These are phyloP conservation scores for Trypoxylus dichotomus DNA, from an alignment of 1,140 invertebrate genomes.

Conservation along the genomic window DNA sequence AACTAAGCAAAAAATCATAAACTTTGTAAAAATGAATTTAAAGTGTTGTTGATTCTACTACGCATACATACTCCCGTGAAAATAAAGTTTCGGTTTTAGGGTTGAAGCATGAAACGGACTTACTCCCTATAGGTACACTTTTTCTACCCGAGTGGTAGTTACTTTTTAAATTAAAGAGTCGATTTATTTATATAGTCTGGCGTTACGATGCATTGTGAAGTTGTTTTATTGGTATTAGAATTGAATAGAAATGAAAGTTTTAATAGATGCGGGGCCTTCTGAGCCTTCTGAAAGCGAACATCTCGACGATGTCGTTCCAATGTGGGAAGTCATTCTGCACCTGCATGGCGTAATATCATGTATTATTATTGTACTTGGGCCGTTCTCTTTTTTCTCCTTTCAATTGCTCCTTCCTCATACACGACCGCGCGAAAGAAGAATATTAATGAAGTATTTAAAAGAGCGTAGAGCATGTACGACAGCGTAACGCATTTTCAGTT, in stretches of 20 bases:
- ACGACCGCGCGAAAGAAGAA: neutral
- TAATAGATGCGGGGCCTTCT: constrained; percentile 29
- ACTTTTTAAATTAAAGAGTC: neutral
- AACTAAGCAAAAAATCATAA: too few species aligned
- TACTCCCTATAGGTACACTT: too few species aligned
- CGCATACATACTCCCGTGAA: too few species aligned
- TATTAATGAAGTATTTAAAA: constrained; percentile 20
- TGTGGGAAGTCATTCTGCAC: constrained; percentile 26
- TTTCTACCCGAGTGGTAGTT: too few species aligned
- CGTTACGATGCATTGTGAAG: neutral
- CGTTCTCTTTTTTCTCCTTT: neutral
- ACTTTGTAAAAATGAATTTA: too few species aligned
- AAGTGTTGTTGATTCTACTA: too few species aligned
- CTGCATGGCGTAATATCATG: constrained; percentile 12
- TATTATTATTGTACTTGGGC: constrained; percentile 22
- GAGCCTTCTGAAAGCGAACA: constrained; percentile 8
- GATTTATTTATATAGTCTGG: neutral
- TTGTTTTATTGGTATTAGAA: constrained; percentile 4
- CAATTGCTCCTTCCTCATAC: constrained; percentile 9
- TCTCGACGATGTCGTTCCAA: constrained; percentile 23
- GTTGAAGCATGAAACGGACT: too few species aligned
- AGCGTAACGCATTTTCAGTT: neutral
- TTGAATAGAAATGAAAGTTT: constrained; percentile 24
- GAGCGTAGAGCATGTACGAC: constrained; percentile 12
- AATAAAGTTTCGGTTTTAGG: too few species aligned